Evolutionary conservation across 1,140 invertebrate genomes (phyloP).

Genomic region (Cardiocondyla obscurior): DNA sequence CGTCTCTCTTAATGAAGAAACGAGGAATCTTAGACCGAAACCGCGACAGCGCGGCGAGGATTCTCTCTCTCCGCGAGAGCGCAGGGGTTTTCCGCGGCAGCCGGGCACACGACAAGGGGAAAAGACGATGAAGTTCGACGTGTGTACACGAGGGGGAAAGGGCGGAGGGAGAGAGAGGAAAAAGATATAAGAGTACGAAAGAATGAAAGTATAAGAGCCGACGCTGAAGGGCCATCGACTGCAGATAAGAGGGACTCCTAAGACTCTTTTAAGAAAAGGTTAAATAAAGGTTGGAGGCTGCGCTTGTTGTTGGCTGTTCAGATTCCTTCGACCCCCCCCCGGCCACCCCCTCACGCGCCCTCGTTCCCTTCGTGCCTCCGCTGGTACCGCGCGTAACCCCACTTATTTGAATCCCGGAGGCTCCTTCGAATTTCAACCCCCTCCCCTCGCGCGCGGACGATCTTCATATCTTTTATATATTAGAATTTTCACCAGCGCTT

Average conservation of each 20-base stretch:
- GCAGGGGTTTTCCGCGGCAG: slow-evolving; percentile 18
- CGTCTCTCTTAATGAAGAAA: slow-evolving; percentile 70
- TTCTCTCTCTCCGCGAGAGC: slow-evolving; percentile 30
- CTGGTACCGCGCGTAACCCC: slow-evolving; percentile 51
- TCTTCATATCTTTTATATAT: slow-evolving; percentile 84
- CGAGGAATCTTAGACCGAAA: slow-evolving; percentile 70
- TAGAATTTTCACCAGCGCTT: slow-evolving; percentile 76
- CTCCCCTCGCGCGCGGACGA: slow-evolving; percentile 68
- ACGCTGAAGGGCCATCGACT: slow-evolving; percentile 80
- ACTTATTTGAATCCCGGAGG: slow-evolving; percentile 78
- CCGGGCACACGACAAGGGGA: not conserved
- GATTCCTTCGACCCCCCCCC: slow-evolving; percentile 78
- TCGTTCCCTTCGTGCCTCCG: not conserved
- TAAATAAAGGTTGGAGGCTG: slow-evolving; percentile 80
- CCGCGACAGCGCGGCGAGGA: slow-evolving; percentile 42
- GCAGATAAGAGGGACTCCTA: slow-evolving; percentile 79
- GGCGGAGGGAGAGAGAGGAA: slow-evolving; percentile 50
- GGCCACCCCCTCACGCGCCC: not conserved
- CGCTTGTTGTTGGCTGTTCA: slow-evolving; percentile 83
- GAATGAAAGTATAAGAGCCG: slow-evolving; percentile 71
- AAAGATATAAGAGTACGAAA: slow-evolving; percentile 68
- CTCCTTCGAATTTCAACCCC: slow-evolving; percentile 71
- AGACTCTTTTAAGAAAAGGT: slow-evolving; percentile 83
- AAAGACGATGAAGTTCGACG: slow-evolving; percentile 68
- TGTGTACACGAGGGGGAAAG: slow-evolving; percentile 68